Percentiles rank a stretch among this genome's conserved stretches.
Conservation (phyloP, 2,888 invertebrate species). For the Pachydiplax longipennis region DNA sequence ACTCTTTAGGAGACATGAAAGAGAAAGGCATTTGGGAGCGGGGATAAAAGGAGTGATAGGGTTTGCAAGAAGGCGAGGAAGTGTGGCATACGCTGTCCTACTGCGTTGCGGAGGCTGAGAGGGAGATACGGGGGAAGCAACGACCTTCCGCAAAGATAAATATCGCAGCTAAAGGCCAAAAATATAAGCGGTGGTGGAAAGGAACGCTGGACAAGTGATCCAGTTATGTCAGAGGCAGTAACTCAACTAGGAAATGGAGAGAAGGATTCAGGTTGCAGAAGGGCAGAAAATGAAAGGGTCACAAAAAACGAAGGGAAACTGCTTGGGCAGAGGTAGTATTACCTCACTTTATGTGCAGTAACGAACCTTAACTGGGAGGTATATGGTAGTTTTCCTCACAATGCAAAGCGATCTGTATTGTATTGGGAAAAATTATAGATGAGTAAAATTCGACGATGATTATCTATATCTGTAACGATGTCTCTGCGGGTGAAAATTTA, state of each 20-base stretch:
- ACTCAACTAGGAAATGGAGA: not conserved
- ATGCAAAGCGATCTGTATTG: too few relatives aligned
- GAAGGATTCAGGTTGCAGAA: not conserved
- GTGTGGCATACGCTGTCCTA: not conserved
- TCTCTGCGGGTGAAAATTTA: too few relatives aligned
- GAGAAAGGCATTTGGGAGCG: not conserved
- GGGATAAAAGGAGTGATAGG: not conserved
- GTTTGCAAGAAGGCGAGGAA: not conserved
- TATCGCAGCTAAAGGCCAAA: not conserved
- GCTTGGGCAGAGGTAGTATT: too few relatives aligned
- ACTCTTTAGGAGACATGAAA: not conserved
- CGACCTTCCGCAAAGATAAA: not conserved
- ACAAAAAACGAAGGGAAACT: not conserved
- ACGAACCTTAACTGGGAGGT: too few relatives aligned
- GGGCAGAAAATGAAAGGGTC: not conserved
- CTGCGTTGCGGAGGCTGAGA: not conserved
- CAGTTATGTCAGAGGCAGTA: constrained; percentile 27
- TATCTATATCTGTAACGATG: too few relatives aligned
- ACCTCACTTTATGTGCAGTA: too few relatives aligned
- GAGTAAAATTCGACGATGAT: too few relatives aligned
- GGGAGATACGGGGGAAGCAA: not conserved
- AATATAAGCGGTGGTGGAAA: not conserved
- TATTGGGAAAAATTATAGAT: too few relatives aligned
- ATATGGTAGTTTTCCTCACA: too few relatives aligned
- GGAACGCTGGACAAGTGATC: not conserved